Evolutionary conservation across 2,888 invertebrate species (phyloP), one percentile per base, ranked within the genome.

Genomic region (Ectemnius lituratus): DNA sequence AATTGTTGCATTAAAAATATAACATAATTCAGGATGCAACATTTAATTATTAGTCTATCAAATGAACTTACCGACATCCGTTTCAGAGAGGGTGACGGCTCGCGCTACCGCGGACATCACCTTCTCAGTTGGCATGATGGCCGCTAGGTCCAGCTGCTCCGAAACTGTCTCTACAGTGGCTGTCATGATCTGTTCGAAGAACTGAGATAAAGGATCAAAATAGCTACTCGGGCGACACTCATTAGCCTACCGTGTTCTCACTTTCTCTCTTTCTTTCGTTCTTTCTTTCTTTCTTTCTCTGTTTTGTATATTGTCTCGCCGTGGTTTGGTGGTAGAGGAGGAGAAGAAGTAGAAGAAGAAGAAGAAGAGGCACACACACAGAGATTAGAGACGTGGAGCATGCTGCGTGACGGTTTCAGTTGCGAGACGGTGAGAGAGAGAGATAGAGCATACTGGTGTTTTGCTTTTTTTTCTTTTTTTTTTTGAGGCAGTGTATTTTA

Each of bases 141-240:
- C 95, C 57, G 97, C 96, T 88, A 97, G 93, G 91, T 98, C 98
- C 87, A 98, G 92, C 91, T 97, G 96, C 90, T 97, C 97, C 75
- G 96, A 96, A 80, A 97, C 97, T 49, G 97, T 97, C 92, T 97
- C 97, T 87, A 97, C 97, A n/a, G 97, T 97, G 27, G 97, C 97
- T 83, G 97, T 97, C 96, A 97, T 96, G 88, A 97, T 97, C 97
- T 97, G 93, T 87, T 90, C 90, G 87, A 90, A 90, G 86, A 90
- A 90, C 90, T 89, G 92, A 91, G 88, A 88, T 88, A 88, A 89
- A 89, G 88, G 81, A 87, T 88, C 88, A 87, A 87, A 87, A 87
- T 87, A 87, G 83, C 85, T 84, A 84, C 79, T 76, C 84, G 84
- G 81, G 73, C 73, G 70, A 82, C 84, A 81, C 82, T 82, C 80